Conservation (phyloP, 2,113 vertebrate genomes). For the Lampris megalopsis region DNA sequence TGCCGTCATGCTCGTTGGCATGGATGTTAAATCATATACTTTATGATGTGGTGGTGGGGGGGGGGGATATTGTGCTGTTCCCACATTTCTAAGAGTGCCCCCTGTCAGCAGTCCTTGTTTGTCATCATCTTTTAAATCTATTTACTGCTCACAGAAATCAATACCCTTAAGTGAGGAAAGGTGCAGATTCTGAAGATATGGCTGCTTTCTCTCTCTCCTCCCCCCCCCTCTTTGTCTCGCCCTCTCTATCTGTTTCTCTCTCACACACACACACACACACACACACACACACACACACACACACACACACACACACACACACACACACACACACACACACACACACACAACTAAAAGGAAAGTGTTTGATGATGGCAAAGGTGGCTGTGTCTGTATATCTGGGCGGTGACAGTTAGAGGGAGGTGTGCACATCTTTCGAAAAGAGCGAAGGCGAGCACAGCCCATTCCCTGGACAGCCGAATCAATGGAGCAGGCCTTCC, state of each 20-base stretch:
- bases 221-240: slow-evolving; percentile 7
- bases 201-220: slow-evolving; percentile 46
- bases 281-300: not conserved
- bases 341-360: slow-evolving; percentile 14
- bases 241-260: slow-evolving; percentile 31
- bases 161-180: slow-evolving; percentile 83
- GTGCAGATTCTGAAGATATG: slow-evolving; percentile 75
- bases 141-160: slow-evolving; percentile 84
- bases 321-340: not conserved
- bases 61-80: slow-evolving; percentile 76
- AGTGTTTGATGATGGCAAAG: slow-evolving; percentile 31
- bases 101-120: slow-evolving; percentile 79
- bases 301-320: not conserved
- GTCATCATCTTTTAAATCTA: slow-evolving; percentile 85
- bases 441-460: slow-evolving; percentile 58
- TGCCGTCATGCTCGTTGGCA: slow-evolving; percentile 61
- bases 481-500: slow-evolving; percentile 74
- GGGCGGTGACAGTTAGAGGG: slow-evolving; percentile 45
- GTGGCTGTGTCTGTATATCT: slow-evolving; percentile 33
- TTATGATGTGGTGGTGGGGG: slow-evolving; percentile 62
- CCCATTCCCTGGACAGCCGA: slow-evolving; percentile 63
- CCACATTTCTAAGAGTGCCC: slow-evolving; percentile 77
- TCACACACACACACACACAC: not conserved
- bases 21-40: slow-evolving; percentile 74
- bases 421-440: slow-evolving; percentile 55